Base-by-base conservation (phyloP, 2,888 invertebrate species). In the Dysmachus trigonus region DNA sequence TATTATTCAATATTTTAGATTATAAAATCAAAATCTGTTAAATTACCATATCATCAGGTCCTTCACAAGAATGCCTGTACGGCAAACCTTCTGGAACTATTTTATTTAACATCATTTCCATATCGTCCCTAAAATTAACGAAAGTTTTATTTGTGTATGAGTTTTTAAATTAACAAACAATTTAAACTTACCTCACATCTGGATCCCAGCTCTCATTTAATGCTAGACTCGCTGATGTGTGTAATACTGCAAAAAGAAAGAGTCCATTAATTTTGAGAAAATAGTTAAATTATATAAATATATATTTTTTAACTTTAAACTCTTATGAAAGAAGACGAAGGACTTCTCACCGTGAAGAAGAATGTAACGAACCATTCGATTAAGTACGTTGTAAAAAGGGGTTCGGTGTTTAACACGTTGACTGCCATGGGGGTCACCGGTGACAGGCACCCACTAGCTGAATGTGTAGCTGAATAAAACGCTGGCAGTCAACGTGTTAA, bases 61-160 rank as follows among this genome's bases (percentile, higher is more conserved):
- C 99, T 94, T 99, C 99, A 93, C 98, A 98, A 88, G 97, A 97
- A 93, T 99, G 99, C 93, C 97, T 95, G 93, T 98, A 99, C 90
- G 97, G 97, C 93, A 98, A 95, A 90, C 97, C 98, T 95, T 99
- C 98, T 92, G 98, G 98, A 93, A 99, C 97, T 93, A 99, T 97
- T 95, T 98, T 98, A 93, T 98, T 98, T 93, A 99, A 95, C 97
- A 99, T 98, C 98, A 98, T 98, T 94, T 99, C 98, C 98, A 98
- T 98, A 92, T 99, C 99, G 92, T 98, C 98, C 93, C 98, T 95
- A 89, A 53, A 87, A n/a, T n/a, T n/a, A n/a, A 88, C 13, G 76
- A 35, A 38, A 41, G 27, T 77, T 77, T 18, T 22, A 41, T 15
- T 77, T 22, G 13, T 10, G 18, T 13, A 6, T 27, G 15, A 41